These are phyloP conservation scores for Meandrina meandrites DNA, from an alignment of 92 coral and sea anemone genomes.

Conservation along the genomic window DNA sequence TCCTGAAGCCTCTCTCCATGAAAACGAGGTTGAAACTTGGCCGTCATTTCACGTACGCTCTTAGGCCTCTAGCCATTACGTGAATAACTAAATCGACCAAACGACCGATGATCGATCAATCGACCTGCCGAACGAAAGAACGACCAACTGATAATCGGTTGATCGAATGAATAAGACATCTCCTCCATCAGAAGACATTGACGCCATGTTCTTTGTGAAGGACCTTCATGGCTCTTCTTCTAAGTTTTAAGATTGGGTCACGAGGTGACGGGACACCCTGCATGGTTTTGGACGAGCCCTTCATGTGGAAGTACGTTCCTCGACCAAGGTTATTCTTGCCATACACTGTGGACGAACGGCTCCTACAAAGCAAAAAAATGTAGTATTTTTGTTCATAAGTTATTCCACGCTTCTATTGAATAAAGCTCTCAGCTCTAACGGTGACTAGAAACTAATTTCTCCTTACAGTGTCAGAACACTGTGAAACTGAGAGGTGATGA, in stretches of 20 bases:
- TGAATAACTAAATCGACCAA: background rate
- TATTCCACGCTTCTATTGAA: no score
- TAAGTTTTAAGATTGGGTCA: constrained; percentile 73
- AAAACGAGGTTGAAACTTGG: background rate
- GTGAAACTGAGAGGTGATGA: no score
- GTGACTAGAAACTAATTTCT: no score
- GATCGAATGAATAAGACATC: background rate
- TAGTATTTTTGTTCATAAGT: no score
- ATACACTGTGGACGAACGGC: constrained; percentile 77
- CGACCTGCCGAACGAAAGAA: no score
- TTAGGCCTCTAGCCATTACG: background rate
- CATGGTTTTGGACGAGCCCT: constrained; percentile 62
- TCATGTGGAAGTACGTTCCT: constrained; percentile 88
- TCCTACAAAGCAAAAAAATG: constrained; percentile 48
- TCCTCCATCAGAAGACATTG: constrained; percentile 62
- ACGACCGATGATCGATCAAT: background rate
- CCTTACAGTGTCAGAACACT: no score
- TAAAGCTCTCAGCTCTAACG: no score
- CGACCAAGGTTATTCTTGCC: constrained; percentile 83
- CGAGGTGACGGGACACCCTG: constrained; percentile 72
- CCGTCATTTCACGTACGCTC: no score
- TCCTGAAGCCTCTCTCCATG: background rate
- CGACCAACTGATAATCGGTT: background rate
- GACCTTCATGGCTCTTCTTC: constrained; percentile 71
- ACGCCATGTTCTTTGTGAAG: constrained; percentile 77